phyloP scores from a whole-genome alignment of 1,140 invertebrate genomes.

The Heliconius hewitsoni region DNA sequence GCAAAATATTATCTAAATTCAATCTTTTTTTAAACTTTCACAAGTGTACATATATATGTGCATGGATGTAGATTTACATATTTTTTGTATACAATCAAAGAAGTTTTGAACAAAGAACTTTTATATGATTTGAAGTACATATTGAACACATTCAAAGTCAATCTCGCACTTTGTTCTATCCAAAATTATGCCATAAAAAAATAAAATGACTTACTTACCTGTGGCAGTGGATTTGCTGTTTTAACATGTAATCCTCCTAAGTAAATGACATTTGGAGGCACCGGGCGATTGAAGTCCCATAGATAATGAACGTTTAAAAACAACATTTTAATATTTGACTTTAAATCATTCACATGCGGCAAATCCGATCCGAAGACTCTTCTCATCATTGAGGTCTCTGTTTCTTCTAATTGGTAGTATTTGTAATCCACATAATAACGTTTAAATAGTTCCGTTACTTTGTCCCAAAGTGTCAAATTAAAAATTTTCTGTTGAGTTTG shows the following conservation, averaged over 20 bases:
- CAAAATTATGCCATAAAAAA: too few species aligned
- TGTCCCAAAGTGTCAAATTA: conserved; percentile 42
- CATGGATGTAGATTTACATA: too few species aligned
- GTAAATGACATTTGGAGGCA: conserved; percentile 31
- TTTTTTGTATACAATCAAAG: too few species aligned
- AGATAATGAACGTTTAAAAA: conserved; percentile 80
- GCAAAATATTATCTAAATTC: too few species aligned
- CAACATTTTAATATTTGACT: conserved; percentile 78
- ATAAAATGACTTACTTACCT: conserved; percentile 4
- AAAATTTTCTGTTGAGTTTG: conserved; percentile 40
- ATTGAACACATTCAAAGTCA: too few species aligned
- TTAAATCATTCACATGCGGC: conserved; percentile 66
- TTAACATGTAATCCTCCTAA: conserved; percentile 27
- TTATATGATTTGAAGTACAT: neutral
- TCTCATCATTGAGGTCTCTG: conserved; percentile 57
- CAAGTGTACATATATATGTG: too few species aligned
- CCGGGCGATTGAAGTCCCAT: conserved; percentile 27
- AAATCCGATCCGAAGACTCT: conserved; percentile 64
- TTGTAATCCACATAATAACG: conserved; percentile 21
- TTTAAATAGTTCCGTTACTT: conserved; percentile 33
- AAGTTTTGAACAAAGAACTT: too few species aligned
- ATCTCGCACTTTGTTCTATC: too few species aligned
- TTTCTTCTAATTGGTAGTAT: conserved; percentile 23
- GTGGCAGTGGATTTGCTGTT: conserved; percentile 18
- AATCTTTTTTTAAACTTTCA: too few species aligned